Base-by-base conservation (phyloP, 2,113 vertebrate genomes). In the Rhipidura dahli region DNA sequence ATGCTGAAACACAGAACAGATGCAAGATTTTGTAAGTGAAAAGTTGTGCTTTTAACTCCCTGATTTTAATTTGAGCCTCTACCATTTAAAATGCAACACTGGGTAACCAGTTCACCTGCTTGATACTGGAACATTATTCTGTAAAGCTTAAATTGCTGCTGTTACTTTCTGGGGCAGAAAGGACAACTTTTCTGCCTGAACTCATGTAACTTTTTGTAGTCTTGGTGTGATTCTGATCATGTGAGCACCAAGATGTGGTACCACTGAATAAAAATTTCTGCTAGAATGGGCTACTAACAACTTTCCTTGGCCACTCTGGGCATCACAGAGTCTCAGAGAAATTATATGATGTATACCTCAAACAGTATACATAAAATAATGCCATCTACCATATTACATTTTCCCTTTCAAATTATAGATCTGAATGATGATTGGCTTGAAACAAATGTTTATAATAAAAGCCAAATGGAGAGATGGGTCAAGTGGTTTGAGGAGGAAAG, bases 251-350 rank as follows among this genome's bases (percentile, higher is more conserved):
- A 95, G 92, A 90, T 87, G 90, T 91, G 97, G 96, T 97, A 96
- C 97, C 97, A 97, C 91, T 97, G 97, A 97, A 96, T 97, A 98
- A 96, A 95, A 91, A 61, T 28, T 89, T 95, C 57, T 96, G 71
- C 97, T 95, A 57, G 63, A 95, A 73, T n/a, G 77, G 95, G 89
- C 91, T 96, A 97, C 97, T 98, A 98, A 98, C 97, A 65, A 77
- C 87, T 93, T 97, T 90, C 66, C 92, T 66, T 73, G 95, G 96
- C 97, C 95, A 13, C 82, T 97, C 96, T 97, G 97, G 97, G 97
- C 96, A 98, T 97, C 96, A 97, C 96, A 59, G 33, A 96, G 61
- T 83, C 78, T 83, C 77, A 64, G 56, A 92, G 71, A 89, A 95
- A 35, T 54, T 66, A 70, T 83, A 70, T 70, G 19, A 10, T 8